These are phyloP conservation scores for Pseudocheirus occidentalis DNA, from an alignment of 2,797 vertebrate genomes.

Conservation along the genomic window DNA sequence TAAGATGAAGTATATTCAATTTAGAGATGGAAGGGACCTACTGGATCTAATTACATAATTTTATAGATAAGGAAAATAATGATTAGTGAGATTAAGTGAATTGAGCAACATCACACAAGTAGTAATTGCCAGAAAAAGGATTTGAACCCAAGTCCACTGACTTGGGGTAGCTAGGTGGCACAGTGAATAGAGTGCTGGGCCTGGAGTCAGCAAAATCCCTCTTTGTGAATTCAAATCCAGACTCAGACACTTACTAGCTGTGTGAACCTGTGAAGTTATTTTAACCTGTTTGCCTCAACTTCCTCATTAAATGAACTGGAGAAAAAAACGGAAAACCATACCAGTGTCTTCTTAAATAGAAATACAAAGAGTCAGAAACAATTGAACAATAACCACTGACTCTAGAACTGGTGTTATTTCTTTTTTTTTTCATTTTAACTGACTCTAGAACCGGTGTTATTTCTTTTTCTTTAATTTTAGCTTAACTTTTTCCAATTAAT, in stretches of 20 bases:
- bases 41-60: not conserved
- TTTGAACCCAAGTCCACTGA: not conserved
- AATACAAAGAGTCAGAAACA: not conserved
- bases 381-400: not conserved
- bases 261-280: not conserved
- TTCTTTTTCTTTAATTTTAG: not conserved
- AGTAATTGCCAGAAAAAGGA: not conserved
- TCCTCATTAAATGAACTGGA: slow-evolving; percentile 13
- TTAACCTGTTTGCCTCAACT: not conserved
- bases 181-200: too few relatives aligned
- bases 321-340: not conserved
- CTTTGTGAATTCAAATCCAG: not conserved
- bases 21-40: not conserved
- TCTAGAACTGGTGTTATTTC: not conserved
- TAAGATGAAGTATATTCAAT: slow-evolving; percentile 16
- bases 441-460: not conserved
- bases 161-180: not conserved
- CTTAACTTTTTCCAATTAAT: not conserved
- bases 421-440: too few relatives aligned
- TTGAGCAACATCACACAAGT: not conserved
- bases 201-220: not conserved
- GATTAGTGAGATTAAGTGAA: not conserved
- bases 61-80: slow-evolving; percentile 40
- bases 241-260: not conserved
- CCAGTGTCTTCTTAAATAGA: not conserved